Evolutionary conservation across 92 coral and sea anemone species (phyloP), one percentile per base, ranked within the genome.

Genomic region (Porites lobata): DNA sequence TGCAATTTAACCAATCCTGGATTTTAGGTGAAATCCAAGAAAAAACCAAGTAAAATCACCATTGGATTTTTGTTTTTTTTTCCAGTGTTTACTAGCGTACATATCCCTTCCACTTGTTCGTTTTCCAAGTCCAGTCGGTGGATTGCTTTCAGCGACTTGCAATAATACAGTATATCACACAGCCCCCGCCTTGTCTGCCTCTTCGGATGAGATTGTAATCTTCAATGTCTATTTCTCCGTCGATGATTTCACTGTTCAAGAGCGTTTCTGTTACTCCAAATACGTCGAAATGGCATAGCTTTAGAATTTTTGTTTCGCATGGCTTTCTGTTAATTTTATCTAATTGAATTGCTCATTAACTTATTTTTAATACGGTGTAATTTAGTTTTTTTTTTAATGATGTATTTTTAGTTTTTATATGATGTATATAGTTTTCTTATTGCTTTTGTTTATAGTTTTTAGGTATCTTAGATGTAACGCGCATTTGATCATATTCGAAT

Each of bases 51-150:
- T 38, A 17, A 71, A 47, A 71, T 32, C 43, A 38, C n/a, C 74
- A 69, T 65, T 50, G 84, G 75, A 21, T 80, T 77, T 77, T 77
- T 61, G 56, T 0, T 80, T 47, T 80, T 78, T 78, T 78, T 78
- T 65, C 83, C 80, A 17, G 80, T 76, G 65, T 43, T 79, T 63
- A 79, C 84, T 63, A 64, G 84, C 29, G 15, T 62, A 50, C 72
- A 79, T 79, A 79, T 79, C 69, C 71, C 74, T 66, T 79, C 84
- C 57, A 79, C 69, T 58, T 77, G 56, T 9, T 77, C 68, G 2
- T 77, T 51, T 32, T 77, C 81, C 68, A 77, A 63, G 26, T 77
- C 68, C 43, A 50, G 21, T 63, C 81, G 51, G 38, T 32, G 67
- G 51, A 54, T 77, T 12, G 58, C 65, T 77, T 77, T 58, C 52